These are phyloP conservation scores for Aegypius monachus DNA, from an alignment of 2,113 vertebrate species.

Conservation along the genomic window DNA sequence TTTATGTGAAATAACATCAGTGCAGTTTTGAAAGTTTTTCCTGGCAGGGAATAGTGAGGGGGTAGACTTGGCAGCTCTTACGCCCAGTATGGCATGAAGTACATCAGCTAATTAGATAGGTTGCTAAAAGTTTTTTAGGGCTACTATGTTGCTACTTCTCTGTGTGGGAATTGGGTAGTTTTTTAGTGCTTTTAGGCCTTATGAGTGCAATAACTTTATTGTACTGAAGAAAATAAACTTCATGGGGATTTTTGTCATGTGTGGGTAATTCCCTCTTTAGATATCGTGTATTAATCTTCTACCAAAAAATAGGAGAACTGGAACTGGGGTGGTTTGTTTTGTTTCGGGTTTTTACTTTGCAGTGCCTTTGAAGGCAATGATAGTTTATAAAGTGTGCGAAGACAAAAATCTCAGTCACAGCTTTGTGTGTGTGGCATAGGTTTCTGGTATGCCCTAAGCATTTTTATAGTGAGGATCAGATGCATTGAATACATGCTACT, in stretches of 20 bases:
- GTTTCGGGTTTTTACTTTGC: neutral
- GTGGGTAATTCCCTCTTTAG: neutral
- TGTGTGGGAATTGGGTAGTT: neutral
- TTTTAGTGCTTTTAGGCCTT: neutral
- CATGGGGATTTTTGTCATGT: neutral
- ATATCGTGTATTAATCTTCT: neutral
- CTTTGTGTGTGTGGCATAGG: rapidly evolving
- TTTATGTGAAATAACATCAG: neutral
- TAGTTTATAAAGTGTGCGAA: neutral
- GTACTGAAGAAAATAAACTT: neutral
- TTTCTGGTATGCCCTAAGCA: neutral
- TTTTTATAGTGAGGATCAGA: neutral
- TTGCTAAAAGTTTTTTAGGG: neutral
- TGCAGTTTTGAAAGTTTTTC: neutral
- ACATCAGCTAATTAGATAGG: neutral
- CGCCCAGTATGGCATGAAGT: neutral
- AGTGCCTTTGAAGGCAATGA: neutral
- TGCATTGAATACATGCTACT: neutral
- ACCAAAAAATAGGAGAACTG: neutral
- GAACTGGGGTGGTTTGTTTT: neutral
- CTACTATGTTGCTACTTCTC: neutral
- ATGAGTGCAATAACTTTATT: neutral
- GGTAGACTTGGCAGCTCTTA: neutral
- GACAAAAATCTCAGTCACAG: neutral
- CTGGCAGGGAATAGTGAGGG: neutral